Conservation (phyloP, 2,797 vertebrate species). For the Labeo calbasu region DNA sequence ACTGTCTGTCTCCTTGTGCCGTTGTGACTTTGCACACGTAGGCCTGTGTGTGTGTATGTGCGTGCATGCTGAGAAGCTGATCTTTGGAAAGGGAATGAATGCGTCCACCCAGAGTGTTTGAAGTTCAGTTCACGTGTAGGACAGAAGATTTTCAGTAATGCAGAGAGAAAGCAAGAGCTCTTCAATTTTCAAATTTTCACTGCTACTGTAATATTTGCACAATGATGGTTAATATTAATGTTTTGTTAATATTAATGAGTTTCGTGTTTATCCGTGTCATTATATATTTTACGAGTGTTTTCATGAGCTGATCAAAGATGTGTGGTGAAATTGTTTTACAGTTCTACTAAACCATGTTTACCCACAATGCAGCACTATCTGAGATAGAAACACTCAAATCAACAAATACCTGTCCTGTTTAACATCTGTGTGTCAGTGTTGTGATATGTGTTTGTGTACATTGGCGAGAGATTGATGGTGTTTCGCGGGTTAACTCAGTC, state of each 20-base stretch:
- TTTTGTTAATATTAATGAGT: not conserved
- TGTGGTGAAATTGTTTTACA: not conserved
- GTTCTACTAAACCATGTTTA: not conserved
- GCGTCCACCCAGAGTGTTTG: conserved; percentile 14
- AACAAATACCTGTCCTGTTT: conserved; percentile 13
- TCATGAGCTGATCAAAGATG: not conserved
- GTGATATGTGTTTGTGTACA: conserved; percentile 14
- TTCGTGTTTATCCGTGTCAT: not conserved
- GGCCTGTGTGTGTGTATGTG: conserved; percentile 18
- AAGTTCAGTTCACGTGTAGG: conserved; percentile 20
- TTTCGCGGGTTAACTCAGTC: not conserved
- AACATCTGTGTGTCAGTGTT: conserved; percentile 18
- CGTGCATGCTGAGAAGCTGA: not conserved
- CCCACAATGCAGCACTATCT: conserved; percentile 3
- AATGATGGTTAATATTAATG: too few relatives aligned
- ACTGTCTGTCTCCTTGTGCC: not conserved
- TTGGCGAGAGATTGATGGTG: not conserved
- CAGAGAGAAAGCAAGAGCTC: not conserved
- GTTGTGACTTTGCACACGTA: conserved; percentile 21
- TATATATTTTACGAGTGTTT: not conserved
- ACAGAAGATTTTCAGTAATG: not conserved
- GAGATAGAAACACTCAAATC: not conserved
- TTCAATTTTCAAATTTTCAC: not conserved
- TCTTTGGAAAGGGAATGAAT: not conserved
- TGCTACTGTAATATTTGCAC: too few relatives aligned